phyloP scores from a whole-genome alignment of 2,113 vertebrate species.

The Mirounga angustirostris region DNA sequence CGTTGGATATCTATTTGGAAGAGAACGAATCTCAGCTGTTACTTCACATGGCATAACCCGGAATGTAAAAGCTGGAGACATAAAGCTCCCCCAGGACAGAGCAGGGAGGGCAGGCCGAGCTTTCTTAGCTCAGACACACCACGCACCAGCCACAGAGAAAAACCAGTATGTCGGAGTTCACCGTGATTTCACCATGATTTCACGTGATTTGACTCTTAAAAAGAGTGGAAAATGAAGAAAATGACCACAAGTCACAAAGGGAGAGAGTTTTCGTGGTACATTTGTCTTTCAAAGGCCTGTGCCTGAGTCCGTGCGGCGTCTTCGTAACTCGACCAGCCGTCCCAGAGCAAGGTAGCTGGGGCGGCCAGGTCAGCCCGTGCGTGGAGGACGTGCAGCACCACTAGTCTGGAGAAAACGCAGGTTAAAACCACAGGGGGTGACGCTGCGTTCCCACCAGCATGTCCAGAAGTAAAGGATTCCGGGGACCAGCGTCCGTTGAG shows the following conservation, averaged over 20 bases:
- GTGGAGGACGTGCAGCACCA: accelerated
- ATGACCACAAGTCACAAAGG: not conserved
- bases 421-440: too few relatives aligned
- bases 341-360: not conserved
- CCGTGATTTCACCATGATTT: too few relatives aligned
- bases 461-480: not conserved
- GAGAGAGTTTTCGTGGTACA: accelerated
- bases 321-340: not conserved
- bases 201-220: not conserved
- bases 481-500: not conserved
- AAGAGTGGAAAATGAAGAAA: not conserved
- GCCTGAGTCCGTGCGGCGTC: not conserved
- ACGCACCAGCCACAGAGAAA: not conserved
- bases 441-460: not conserved
- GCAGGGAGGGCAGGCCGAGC: not conserved
- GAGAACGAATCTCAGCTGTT: not conserved
- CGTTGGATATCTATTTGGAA: not conserved
- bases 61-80: not conserved
- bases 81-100: not conserved
- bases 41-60: accelerated
- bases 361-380: not conserved
- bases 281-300: not conserved
- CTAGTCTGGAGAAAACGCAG: too few relatives aligned
- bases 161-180: too few relatives aligned
- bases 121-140: not conserved